phyloP scores from a whole-genome alignment of 2,888 invertebrate species.

The Apodemia hepburni region DNA sequence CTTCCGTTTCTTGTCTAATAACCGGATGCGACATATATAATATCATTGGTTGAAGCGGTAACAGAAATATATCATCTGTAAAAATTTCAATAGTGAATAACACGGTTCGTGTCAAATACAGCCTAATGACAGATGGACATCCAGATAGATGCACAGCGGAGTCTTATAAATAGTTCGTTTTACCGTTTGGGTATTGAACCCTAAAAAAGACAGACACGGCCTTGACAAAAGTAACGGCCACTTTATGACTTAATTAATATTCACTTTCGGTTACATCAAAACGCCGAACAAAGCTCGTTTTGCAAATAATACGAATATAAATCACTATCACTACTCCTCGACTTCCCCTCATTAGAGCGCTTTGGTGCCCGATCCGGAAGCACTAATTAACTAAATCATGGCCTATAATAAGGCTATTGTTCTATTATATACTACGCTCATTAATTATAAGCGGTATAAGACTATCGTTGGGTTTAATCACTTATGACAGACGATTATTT shows the following conservation, averaged over 20 bases:
- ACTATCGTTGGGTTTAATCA: background rate
- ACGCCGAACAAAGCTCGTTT: background rate
- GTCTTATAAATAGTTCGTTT: no score
- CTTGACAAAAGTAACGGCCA: background rate
- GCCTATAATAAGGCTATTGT: conserved; percentile 11
- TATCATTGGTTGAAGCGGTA: no score
- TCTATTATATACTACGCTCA: conserved; percentile 6
- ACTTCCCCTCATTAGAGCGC: conserved; percentile 7
- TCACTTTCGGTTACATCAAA: background rate
- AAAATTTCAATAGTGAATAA: no score
- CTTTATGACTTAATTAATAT: background rate
- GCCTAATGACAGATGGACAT: no score
- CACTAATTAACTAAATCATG: conserved; percentile 8
- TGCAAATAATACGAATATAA: conserved; percentile 10
- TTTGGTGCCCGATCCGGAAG: conserved; percentile 2
- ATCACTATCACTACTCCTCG: background rate
- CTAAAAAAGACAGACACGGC: no score
- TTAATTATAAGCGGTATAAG: conserved; percentile 6
- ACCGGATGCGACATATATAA: no score
- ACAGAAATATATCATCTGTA: no score
- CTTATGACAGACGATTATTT: background rate
- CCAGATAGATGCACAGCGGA: no score
- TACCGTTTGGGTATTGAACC: no score
- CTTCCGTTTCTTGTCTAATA: no score
- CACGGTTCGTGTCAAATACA: no score